Conservation (phyloP, 2,113 vertebrate genomes). For the Tupaia chinensis region DNA sequence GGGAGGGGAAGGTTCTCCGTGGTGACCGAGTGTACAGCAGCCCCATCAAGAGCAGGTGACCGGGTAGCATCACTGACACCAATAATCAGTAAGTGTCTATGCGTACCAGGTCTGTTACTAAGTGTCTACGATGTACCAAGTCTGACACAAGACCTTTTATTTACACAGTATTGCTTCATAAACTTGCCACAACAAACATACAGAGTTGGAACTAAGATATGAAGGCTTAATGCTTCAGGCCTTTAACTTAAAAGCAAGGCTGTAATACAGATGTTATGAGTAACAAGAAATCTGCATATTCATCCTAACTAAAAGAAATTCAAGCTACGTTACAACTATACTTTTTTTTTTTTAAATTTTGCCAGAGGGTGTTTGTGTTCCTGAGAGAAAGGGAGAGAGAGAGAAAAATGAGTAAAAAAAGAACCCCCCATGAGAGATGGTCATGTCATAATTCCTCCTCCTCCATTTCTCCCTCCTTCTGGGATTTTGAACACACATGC, state of each 20-base stretch:
- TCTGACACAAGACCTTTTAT: neutral
- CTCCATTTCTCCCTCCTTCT: too few relatives aligned
- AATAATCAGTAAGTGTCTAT: neutral
- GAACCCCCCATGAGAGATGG: too few relatives aligned
- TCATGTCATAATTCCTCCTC: too few relatives aligned
- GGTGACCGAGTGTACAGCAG: neutral
- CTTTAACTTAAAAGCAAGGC: neutral
- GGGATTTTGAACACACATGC: too few relatives aligned
- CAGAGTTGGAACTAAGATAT: neutral
- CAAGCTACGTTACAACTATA: too few relatives aligned
- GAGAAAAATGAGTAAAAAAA: too few relatives aligned
- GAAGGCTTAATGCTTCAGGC: neutral
- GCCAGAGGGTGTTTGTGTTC: too few relatives aligned
- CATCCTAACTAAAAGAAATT: neutral
- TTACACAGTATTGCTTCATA: slow-evolving; percentile 3
- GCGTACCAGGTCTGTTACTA: neutral
- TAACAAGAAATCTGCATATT: neutral
- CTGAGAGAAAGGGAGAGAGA: too few relatives aligned
- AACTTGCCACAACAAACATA: slow-evolving; percentile 16
- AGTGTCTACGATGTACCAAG: neutral
- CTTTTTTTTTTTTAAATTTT: too few relatives aligned
- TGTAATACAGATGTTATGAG: neutral
- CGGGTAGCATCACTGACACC: slow-evolving; percentile 10
- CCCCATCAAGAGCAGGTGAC: neutral
- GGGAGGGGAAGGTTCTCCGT: neutral